Percentiles rank a stretch among this genome's conserved stretches.
These are phyloP conservation scores for Aphidoletes aphidimyza DNA, from an alignment of 2,888 invertebrate genomes.

Conservation along the genomic window DNA sequence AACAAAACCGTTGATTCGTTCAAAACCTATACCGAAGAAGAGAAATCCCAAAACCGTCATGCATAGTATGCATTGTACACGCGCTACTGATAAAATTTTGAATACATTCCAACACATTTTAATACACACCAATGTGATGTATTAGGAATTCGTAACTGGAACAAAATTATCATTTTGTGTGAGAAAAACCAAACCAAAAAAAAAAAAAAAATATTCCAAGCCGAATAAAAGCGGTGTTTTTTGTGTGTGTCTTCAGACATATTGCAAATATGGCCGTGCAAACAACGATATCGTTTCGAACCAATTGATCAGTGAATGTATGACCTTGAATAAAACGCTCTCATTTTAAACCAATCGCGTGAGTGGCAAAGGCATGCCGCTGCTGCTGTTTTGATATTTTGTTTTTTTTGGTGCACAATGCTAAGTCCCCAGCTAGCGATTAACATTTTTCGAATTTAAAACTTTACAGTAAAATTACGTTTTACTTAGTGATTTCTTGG, in stretches of 20 bases:
- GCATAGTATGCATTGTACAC: no score
- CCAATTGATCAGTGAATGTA: constrained; percentile 40
- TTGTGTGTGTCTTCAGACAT: not conserved
- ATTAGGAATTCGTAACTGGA: constrained; percentile 50
- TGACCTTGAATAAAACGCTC: constrained; percentile 35
- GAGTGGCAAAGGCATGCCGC: not conserved
- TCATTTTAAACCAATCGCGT: not conserved
- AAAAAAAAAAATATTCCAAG: not conserved
- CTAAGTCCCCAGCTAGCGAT: not conserved
- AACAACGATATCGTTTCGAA: not conserved
- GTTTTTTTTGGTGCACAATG: not conserved
- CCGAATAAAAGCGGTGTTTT: not conserved
- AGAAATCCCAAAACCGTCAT: not conserved
- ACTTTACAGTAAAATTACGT: no score
- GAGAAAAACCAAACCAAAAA: not conserved
- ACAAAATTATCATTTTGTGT: constrained; percentile 53
- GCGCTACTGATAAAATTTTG: not conserved
- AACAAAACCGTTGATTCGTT: not conserved
- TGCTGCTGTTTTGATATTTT: not conserved
- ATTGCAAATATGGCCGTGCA: not conserved
- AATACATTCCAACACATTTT: not conserved
- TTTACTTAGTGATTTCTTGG: not conserved
- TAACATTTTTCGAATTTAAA: constrained; percentile 13
- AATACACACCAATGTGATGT: not conserved
- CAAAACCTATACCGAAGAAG: not conserved